phyloP scores from a whole-genome alignment of 2,888 invertebrate species.

The Coronaproctus castanopsis region DNA sequence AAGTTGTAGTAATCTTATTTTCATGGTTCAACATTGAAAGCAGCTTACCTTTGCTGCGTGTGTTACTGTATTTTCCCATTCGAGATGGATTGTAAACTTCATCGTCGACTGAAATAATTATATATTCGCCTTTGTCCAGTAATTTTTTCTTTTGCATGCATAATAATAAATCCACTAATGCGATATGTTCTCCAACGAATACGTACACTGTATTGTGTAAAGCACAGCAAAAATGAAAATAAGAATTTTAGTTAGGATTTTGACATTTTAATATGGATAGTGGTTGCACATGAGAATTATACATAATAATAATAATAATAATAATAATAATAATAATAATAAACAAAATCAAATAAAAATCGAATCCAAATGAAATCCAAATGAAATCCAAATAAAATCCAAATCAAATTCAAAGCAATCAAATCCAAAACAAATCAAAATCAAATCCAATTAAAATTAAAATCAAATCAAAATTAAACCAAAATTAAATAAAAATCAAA shows the following conservation, averaged over 20 bases:
- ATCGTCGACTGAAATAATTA: slow-evolving; percentile 72
- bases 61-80: neutral
- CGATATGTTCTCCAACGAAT: slow-evolving; percentile 70
- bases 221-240: too few relatives aligned
- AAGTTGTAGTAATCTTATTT: too few relatives aligned
- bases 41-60: neutral
- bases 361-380: neutral
- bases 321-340: neutral
- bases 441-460: too few relatives aligned
- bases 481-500: too few relatives aligned
- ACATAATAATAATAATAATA: neutral
- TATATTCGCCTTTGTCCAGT: slow-evolving; percentile 58
- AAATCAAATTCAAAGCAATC: too few relatives aligned
- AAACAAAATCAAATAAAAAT: neutral
- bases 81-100: slow-evolving; percentile 50
- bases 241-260: neutral
- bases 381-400: too few relatives aligned
- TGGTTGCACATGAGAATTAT: slow-evolving; percentile 1
- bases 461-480: too few relatives aligned
- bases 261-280: neutral
- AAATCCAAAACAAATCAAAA: too few relatives aligned
- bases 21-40: too few relatives aligned
- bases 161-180: slow-evolving; percentile 62
- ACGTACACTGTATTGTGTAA: slow-evolving; percentile 53
- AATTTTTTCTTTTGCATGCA: slow-evolving; percentile 54